Conservation (phyloP, 1,140 invertebrate species). For the Zaprionus gabonicus region DNA sequence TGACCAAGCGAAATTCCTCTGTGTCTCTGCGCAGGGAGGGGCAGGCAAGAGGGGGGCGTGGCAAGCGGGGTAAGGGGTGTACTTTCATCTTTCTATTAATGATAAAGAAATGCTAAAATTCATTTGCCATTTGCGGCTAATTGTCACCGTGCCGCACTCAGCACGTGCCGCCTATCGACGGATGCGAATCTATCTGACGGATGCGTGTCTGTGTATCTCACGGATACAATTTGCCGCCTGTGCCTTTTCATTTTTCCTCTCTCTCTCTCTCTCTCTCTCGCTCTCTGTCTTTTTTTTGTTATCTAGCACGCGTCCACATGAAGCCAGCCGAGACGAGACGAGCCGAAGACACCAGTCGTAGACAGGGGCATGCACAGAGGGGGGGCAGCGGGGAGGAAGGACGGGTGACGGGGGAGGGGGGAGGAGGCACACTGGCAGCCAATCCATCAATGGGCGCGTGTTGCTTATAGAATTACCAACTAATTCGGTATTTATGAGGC, state of each 20-base stretch:
- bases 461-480: constrained; percentile 84
- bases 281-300: no score
- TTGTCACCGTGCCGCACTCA: constrained; percentile 45
- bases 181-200: constrained; percentile 46
- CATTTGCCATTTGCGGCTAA: constrained; percentile 77
- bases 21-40: not conserved
- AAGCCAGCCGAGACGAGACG: constrained; percentile 9
- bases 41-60: not conserved
- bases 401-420: not conserved
- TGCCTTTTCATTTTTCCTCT: constrained; percentile 2
- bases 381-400: not conserved
- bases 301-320: constrained; percentile 60
- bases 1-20: constrained; percentile 1
- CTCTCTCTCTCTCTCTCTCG: no score
- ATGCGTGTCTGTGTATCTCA: constrained; percentile 32
- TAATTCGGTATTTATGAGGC: constrained; percentile 84
- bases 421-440: constrained; percentile 40
- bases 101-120: constrained; percentile 61
- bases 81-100: constrained; percentile 63
- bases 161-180: constrained; percentile 37
- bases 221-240: constrained; percentile 46
- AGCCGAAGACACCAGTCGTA: not conserved
- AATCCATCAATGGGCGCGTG: constrained; percentile 83
- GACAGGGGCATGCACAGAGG: not conserved
- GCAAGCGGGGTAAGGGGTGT: not conserved